Conservation (phyloP, 1,140 invertebrate genomes). For the Colletes latitarsis region DNA sequence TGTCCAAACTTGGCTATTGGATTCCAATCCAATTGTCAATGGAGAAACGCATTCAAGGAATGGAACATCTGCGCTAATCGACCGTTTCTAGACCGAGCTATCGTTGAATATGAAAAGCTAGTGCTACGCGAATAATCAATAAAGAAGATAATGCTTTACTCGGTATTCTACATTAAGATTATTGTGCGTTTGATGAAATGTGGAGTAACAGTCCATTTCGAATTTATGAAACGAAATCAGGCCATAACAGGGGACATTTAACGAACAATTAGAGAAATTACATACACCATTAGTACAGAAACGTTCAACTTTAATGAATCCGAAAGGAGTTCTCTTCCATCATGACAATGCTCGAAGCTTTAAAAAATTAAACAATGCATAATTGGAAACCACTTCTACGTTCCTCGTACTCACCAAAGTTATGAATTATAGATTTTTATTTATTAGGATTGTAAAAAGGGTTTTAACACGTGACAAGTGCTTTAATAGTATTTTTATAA, state of each 20-base stretch:
- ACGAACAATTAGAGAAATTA: slow-evolving; percentile 1
- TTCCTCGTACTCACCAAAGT: neutral
- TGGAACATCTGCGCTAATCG: too few species aligned
- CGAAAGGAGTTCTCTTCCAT: neutral
- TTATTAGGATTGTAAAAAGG: neutral
- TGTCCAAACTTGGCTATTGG: too few species aligned
- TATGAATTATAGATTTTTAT: neutral
- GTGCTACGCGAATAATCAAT: too few species aligned
- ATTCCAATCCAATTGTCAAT: too few species aligned
- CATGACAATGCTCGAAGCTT: neutral
- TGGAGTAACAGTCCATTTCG: neutral
- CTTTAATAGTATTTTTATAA: too few species aligned
- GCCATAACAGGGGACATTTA: neutral
- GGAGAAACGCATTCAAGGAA: too few species aligned
- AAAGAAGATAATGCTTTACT: too few species aligned
- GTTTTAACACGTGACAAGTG: too few species aligned
- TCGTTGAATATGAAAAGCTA: neutral
- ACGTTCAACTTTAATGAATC: slow-evolving; percentile 1
- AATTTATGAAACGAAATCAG: neutral
- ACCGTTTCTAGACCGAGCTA: neutral
- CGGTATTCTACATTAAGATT: neutral
- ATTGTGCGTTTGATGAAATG: neutral
- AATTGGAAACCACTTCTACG: slow-evolving; percentile 21
- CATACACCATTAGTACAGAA: neutral
- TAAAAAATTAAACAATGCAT: neutral